Evolutionary conservation across 2,797 vertebrate genomes (phyloP).

Genomic region (Pangasius krempfi): DNA sequence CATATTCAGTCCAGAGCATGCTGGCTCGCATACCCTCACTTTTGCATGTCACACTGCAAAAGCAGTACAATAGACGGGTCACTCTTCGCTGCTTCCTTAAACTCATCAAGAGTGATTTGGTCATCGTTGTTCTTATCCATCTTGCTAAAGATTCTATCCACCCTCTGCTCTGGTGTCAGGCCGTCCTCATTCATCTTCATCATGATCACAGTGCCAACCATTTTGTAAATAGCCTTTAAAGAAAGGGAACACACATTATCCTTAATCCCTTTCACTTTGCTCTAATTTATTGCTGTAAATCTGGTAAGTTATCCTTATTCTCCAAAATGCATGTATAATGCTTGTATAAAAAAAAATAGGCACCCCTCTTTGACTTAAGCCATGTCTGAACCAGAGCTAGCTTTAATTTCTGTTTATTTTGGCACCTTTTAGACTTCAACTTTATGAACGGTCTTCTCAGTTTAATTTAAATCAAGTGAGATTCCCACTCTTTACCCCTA

Average conservation of each 20-base stretch:
- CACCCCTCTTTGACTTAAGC: background rate
- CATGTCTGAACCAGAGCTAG: background rate
- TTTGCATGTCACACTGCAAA: conserved; percentile 97
- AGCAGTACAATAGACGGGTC: conserved; percentile 97
- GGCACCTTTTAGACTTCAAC: background rate
- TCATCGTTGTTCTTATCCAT: conserved; percentile 99
- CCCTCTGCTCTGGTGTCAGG: conserved; percentile 91
- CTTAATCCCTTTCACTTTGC: conserved; percentile 11
- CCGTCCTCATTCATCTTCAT: conserved; percentile 99
- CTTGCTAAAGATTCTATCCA: conserved; percentile 98
- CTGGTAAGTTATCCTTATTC: background rate
- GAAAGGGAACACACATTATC: conserved; percentile 49
- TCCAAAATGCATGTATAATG: background rate
- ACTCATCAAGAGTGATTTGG: conserved; percentile 95
- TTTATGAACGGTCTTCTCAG: background rate
- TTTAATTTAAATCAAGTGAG: background rate
- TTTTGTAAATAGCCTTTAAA: conserved; percentile 93
- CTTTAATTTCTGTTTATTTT: background rate
- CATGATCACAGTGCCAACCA: conserved; percentile 99
- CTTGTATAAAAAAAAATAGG: background rate
- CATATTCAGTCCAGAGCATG: conserved; percentile 87
- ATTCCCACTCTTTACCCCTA: background rate
- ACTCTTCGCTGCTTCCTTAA: conserved; percentile 96
- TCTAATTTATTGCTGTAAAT: background rate
- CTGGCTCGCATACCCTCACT: conserved; percentile 78